phyloP scores from a whole-genome alignment of 2,113 vertebrate species.

The Hymenochirus boettgeri region DNA sequence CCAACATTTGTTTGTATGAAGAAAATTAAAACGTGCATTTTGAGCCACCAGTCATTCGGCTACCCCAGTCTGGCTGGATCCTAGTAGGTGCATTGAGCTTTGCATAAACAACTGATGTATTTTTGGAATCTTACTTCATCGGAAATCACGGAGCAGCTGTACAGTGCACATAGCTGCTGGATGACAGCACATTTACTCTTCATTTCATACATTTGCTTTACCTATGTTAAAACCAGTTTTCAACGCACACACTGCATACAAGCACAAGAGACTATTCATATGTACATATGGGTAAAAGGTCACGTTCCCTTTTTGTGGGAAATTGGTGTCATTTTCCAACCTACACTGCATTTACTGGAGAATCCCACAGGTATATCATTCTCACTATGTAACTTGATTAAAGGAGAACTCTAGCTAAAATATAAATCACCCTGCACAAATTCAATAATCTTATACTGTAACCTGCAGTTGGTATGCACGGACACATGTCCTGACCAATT shows the following conservation, averaged over 20 bases:
- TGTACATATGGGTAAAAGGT: constrained; percentile 35
- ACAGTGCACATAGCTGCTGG: not conserved
- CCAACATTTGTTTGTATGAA: too few relatives aligned
- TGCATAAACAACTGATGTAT: not conserved
- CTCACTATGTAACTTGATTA: too few relatives aligned
- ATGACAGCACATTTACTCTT: not conserved
- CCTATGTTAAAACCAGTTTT: constrained; percentile 15
- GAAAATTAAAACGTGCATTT: too few relatives aligned
- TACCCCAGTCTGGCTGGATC: too few relatives aligned
- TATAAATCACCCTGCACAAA: too few relatives aligned
- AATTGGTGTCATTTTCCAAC: constrained; percentile 24
- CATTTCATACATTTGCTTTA: not conserved
- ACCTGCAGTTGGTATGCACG: too few relatives aligned
- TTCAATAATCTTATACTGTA: too few relatives aligned
- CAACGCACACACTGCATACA: constrained; percentile 6
- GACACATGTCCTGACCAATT: too few relatives aligned
- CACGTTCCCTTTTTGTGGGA: constrained; percentile 14
- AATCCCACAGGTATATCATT: too few relatives aligned
- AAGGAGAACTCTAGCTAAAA: too few relatives aligned
- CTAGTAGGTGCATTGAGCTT: not conserved
- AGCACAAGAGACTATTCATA: constrained; percentile 40
- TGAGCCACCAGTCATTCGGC: too few relatives aligned
- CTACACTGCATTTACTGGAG: too few relatives aligned
- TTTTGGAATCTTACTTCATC: not conserved
- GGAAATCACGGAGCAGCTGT: not conserved